Base-by-base conservation (phyloP, 2,113 vertebrate species). In the Axis porcinus region DNA sequence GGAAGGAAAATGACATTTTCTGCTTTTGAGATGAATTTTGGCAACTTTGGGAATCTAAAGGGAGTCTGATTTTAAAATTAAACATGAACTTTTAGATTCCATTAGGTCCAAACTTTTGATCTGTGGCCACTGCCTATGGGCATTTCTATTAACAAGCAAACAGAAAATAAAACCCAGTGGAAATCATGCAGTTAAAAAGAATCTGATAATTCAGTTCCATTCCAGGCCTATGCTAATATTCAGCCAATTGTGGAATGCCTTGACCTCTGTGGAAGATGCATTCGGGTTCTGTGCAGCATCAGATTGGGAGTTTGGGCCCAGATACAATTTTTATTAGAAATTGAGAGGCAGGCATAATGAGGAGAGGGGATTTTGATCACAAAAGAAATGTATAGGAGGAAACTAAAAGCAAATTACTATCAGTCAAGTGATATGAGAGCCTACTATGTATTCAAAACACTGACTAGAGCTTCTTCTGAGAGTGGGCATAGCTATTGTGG, bases 61-160 rank as follows among this genome's bases (percentile, higher is more conserved):
- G 96, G 98, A 98, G 81, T 97, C 86, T 97, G 91, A 97, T 96
- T 98, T 98, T 96, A 97, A 98, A 98, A 98, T 98, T 98, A 98
- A 98, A 97, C 89, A 96, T 97, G 97, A 97, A 98, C 96, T 98
- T 98, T 96, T 97, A 76, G 96, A 97, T 97, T 97, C 93, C 96
- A 95, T 97, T 95, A 97, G 97, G 93, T 70, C 40, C 89, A 96
- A 82, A 91, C 89, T 95, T 98, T 97, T 98, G 95, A 98, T 98
- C 97, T 91, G 50, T 14, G 95, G 93, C 95, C 97, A 98, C 95
- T 96, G 97, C 97, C 95, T 50, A 47, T 98, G 97, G 97, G 97
- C 97, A 97, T 97, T 98, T 98, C 93, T 96, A 98, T 97, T 98
- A 98, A 95, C 89, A 98, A 97, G 95, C 92, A 97, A 97, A 98